These are phyloP conservation scores for Tiphia femorata DNA, from an alignment of 2,888 invertebrate genomes.

Conservation along the genomic window DNA sequence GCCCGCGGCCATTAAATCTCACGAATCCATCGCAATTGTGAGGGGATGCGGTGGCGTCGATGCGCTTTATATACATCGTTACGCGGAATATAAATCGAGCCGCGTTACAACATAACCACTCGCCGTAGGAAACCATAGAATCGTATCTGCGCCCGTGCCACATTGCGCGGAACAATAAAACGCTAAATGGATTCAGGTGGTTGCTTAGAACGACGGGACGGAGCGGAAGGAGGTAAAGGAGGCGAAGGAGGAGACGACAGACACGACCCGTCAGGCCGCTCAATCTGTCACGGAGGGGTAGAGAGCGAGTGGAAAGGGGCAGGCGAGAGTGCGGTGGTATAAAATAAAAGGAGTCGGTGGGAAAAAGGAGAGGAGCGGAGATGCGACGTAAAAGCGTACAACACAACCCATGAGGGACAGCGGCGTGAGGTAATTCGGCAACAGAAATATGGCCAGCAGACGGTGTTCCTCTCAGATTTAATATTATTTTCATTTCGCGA, in stretches of 20 bases:
- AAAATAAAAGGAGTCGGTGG: background rate
- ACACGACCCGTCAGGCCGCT: too few species aligned
- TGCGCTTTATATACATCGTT: background rate
- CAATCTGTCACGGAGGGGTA: background rate
- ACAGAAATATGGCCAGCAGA: constrained; percentile 29
- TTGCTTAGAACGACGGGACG: background rate
- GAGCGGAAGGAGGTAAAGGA: background rate
- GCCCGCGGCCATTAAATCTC: too few species aligned
- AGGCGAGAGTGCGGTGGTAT: background rate
- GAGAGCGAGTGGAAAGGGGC: background rate
- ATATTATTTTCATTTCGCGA: constrained; percentile 46
- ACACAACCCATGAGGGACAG: constrained; percentile 6
- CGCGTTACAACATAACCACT: background rate
- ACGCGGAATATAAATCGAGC: background rate
- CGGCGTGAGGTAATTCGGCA: constrained; percentile 20
- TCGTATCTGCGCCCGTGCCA: background rate
- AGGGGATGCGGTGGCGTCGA: background rate
- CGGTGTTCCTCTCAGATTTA: constrained; percentile 36
- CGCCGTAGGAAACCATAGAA: background rate
- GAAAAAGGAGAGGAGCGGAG: background rate
- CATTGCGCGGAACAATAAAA: background rate
- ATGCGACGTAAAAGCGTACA: constrained; percentile 14
- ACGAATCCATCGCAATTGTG: too few species aligned
- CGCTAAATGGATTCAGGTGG: background rate
- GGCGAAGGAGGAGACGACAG: background rate